A percentile compares a stretch with the other conserved stretches of the same genome.
Conservation (phyloP, 2,797 vertebrate genomes). For the Miichthys miiuy region DNA sequence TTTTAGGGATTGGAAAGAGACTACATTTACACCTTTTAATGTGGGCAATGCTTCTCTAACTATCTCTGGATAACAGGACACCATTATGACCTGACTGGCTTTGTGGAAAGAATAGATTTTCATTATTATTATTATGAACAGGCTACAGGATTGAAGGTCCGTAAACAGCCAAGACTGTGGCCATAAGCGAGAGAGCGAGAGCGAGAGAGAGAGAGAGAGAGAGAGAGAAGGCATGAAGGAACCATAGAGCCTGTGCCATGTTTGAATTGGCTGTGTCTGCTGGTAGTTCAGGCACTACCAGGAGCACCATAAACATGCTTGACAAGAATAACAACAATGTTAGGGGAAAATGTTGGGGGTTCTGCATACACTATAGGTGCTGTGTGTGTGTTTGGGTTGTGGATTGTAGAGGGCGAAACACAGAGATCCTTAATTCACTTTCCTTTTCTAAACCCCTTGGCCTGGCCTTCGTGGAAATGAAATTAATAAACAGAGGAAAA, state of each 20-base stretch:
- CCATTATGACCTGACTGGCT: background rate
- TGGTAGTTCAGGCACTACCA: constrained; percentile 44
- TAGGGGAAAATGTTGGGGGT: constrained; percentile 45
- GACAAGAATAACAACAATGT: constrained; percentile 64
- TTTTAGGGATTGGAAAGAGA: background rate
- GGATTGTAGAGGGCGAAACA: constrained; percentile 31
- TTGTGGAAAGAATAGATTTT: constrained; percentile 3
- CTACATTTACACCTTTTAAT: background rate
- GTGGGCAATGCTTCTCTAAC: background rate
- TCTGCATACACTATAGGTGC: constrained; percentile 32
- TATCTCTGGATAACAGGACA: background rate
- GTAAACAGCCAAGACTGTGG: constrained; percentile 21
- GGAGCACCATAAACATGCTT: constrained; percentile 56
- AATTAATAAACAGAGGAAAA: constrained; percentile 60
- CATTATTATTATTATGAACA: constrained; percentile 12
- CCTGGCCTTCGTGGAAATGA: constrained; percentile 29
- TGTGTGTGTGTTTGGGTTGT: constrained; percentile 29
- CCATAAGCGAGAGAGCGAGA: too few species aligned
- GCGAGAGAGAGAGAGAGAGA: too few species aligned
- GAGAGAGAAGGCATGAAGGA: constrained; percentile 31
- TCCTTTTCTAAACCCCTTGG: constrained; percentile 31
- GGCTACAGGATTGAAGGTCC: constrained; percentile 19
- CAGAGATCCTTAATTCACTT: constrained; percentile 9
- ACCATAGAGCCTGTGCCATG: constrained; percentile 49
- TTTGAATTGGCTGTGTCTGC: constrained; percentile 63